phyloP scores from a whole-genome alignment of 2,113 vertebrate species.

The Grammomys surdaster region DNA sequence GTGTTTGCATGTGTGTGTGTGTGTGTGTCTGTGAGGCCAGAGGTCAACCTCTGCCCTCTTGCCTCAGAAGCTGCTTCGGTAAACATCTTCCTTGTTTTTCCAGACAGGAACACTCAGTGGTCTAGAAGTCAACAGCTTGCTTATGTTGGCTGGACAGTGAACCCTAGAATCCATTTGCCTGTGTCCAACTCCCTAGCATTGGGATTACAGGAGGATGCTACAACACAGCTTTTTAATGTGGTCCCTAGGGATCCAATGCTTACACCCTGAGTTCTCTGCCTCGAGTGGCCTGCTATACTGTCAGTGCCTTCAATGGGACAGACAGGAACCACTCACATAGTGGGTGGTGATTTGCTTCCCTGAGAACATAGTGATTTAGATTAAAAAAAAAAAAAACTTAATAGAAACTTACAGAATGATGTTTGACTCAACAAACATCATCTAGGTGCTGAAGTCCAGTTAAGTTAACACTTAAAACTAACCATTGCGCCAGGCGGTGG shows the following conservation, averaged over 20 bases:
- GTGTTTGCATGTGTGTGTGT: neutral
- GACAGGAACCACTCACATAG: neutral
- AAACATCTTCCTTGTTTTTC: neutral
- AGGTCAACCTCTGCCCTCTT: neutral
- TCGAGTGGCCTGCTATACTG: neutral
- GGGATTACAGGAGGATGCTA: neutral
- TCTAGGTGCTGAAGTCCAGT: neutral
- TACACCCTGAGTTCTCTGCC: neutral
- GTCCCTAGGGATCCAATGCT: neutral
- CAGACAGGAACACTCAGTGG: neutral
- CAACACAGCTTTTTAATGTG: neutral
- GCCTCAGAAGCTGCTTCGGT: too few species aligned
- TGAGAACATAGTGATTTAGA: neutral
- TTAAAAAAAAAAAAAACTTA: neutral
- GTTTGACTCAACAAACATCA: neutral
- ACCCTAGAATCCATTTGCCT: neutral
- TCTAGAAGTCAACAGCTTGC: neutral
- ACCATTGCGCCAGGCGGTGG: too few species aligned
- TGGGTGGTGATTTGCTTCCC: neutral
- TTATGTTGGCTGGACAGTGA: too few species aligned
- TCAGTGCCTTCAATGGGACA: neutral
- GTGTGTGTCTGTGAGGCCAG: too few species aligned
- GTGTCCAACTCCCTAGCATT: too few species aligned
- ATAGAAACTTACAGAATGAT: neutral
- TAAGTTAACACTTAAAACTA: neutral